Evolutionary conservation across 2,888 invertebrate species (phyloP), one percentile per base, ranked within the genome.

Genomic region (Acleris emargana): DNA sequence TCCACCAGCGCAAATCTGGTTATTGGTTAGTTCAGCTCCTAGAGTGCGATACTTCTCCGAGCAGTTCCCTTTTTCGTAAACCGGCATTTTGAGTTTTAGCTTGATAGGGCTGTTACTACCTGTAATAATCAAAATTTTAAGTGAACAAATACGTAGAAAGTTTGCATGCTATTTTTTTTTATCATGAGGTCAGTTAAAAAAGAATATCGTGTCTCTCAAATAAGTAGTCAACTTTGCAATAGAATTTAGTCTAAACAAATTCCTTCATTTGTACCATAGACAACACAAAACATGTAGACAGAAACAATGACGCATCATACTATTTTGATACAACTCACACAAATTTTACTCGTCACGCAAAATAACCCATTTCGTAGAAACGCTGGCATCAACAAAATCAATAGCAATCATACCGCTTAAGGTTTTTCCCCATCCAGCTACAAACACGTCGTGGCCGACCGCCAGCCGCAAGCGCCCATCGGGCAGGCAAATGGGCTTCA

Each of bases 1-100:
- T 0, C 96, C 95, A 3, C 96, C 96, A 11, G 96, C 96, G 75
- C 96, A 96, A 0, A 96, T 76, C 75, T 95, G 95, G 18, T 88
- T 92, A 0, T 93, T 85, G 0, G 89, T 89, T 38, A 95, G 78
- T 1, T 79, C 77, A 0, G 94, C 92, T 0, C 90, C 91, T 5
- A 93, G 82, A 0, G 79, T 73, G 13, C 81, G 80, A 73, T 95
- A 94, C 54, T 94, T 92, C 45, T 79, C 78, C 1, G 80, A 76
- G 74, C 96, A 96, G 11, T 93, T 84, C 0, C 83, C 75, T 55
- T 91, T 93, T 63, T 93, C 83, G 51, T 93, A 94, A 22, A 94
- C 83, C 0, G 94, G 95, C 18, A 96, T 75, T 2, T 88, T 88
- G 0, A 95, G 89, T 79, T 96, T 95, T 68, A 95, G 79, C 73